These are phyloP conservation scores for Phycodurus eques DNA, from an alignment of 2,113 vertebrate species.

Conservation along the genomic window DNA sequence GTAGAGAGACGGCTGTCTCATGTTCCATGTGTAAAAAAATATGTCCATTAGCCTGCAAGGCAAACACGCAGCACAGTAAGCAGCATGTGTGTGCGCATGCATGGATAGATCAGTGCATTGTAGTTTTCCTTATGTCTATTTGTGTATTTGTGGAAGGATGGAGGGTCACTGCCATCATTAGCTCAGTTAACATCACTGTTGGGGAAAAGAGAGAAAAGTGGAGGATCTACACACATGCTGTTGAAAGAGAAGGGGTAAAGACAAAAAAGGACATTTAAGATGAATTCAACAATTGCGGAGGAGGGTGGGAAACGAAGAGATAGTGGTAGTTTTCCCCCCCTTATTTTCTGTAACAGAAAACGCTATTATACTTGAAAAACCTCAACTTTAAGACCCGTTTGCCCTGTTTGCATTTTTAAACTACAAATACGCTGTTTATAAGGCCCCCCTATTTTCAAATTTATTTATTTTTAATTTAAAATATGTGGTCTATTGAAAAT, in stretches of 20 bases:
- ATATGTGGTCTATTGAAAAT: too few species aligned
- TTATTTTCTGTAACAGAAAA: neutral
- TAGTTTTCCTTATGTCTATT: slow-evolving; percentile 44
- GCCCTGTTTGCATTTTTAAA: neutral
- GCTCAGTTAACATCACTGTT: slow-evolving; percentile 76
- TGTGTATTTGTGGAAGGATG: slow-evolving; percentile 49
- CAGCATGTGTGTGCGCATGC: slow-evolving; percentile 59
- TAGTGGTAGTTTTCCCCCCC: neutral
- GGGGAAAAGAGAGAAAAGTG: slow-evolving; percentile 70
- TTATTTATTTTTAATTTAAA: too few species aligned
- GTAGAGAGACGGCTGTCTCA: slow-evolving; percentile 94
- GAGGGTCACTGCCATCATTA: slow-evolving; percentile 74
- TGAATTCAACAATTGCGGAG: slow-evolving; percentile 67
- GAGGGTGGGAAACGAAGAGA: slow-evolving; percentile 3
- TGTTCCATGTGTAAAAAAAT: slow-evolving; percentile 99
- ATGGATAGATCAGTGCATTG: slow-evolving; percentile 46
- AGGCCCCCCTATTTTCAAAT: too few species aligned
- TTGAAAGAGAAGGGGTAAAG: slow-evolving; percentile 68
- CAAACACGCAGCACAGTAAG: slow-evolving; percentile 73
- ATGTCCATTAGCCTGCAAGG: slow-evolving; percentile 96
- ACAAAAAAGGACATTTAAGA: slow-evolving; percentile 74
- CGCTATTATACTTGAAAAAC: neutral
- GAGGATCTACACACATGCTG: slow-evolving; percentile 76
- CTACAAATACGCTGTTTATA: neutral
- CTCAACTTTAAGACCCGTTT: neutral